A percentile compares a stretch with the other conserved stretches of the same genome.
These are phyloP conservation scores for Triplophysa bombifrons DNA, from an alignment of 2,797 vertebrate species.

Conservation along the genomic window DNA sequence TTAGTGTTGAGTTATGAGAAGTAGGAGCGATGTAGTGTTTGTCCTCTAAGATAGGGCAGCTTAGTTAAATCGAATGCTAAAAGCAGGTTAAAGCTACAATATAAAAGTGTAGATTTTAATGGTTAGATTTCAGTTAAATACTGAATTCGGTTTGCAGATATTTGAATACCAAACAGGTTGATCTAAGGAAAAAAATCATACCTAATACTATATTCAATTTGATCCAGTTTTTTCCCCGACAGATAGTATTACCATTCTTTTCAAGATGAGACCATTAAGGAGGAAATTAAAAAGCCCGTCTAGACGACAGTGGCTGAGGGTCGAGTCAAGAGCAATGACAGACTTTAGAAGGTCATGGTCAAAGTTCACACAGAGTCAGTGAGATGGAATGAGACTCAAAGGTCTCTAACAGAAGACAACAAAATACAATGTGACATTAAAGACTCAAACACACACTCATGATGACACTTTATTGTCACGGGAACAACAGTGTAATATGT, in stretches of 20 bases:
- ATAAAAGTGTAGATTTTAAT: too few species aligned
- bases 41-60: slow-evolving; percentile 18
- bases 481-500: slow-evolving; percentile 68
- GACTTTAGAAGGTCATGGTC: slow-evolving; percentile 57
- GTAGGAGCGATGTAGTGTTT: slow-evolving; percentile 18
- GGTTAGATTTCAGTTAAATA: too few species aligned
- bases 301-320: slow-evolving; percentile 55
- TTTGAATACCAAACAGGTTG: too few species aligned
- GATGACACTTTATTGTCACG: slow-evolving; percentile 72
- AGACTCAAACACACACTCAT: slow-evolving; percentile 34
- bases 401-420: not conserved
- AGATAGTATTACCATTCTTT: slow-evolving; percentile 11
- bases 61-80: not conserved
- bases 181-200: too few species aligned
- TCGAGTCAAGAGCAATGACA: slow-evolving; percentile 45
- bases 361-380: slow-evolving; percentile 48
- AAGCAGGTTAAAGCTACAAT: not conserved
- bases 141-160: too few species aligned
- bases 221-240: not conserved
- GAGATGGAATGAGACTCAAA: slow-evolving; percentile 30
- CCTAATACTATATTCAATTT: slow-evolving; percentile 7
- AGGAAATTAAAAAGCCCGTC: slow-evolving; percentile 53
- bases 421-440: not conserved
- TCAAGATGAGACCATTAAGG: not conserved
- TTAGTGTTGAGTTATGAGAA: slow-evolving; percentile 49